These are phyloP conservation scores for Myotis myotis DNA, from an alignment of 2,797 vertebrate species.

Conservation along the genomic window DNA sequence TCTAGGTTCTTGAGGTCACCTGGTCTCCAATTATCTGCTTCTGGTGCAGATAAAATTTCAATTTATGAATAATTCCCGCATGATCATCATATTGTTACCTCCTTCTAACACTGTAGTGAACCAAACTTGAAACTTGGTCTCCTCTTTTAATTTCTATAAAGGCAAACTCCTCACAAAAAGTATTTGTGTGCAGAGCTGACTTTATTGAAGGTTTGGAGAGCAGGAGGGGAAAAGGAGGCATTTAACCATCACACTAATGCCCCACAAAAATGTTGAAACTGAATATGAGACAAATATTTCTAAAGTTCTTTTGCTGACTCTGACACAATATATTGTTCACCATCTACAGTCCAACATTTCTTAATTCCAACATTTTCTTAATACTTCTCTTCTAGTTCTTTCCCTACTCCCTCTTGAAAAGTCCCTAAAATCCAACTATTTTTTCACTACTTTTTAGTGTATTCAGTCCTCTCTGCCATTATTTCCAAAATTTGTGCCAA, in stretches of 20 bases:
- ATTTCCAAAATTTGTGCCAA: conserved; percentile 5
- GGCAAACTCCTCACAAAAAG: not conserved
- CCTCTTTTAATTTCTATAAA: conserved; percentile 24
- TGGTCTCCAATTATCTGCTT: not conserved
- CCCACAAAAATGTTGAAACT: not conserved
- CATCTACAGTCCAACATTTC: not conserved
- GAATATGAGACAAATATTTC: not conserved
- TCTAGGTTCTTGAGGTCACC: not conserved
- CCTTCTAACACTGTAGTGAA: not conserved
- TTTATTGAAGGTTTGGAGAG: not conserved
- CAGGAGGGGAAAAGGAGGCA: not conserved
- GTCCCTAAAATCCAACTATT: not conserved
- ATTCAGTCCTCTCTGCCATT: not conserved
- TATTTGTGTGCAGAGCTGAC: not conserved
- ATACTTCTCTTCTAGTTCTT: not conserved
- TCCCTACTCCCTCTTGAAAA: not conserved
- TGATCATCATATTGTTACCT: not conserved
- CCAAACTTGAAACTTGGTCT: not conserved
- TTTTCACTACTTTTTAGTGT: not conserved
- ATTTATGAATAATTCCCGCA: not conserved
- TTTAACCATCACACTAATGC: not conserved
- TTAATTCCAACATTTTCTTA: not conserved
- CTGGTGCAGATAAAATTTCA: not conserved
- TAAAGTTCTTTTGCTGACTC: not conserved
- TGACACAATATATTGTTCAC: not conserved